Base-by-base conservation (phyloP, 1,140 invertebrate genomes). In the Marisa cornuarietis region DNA sequence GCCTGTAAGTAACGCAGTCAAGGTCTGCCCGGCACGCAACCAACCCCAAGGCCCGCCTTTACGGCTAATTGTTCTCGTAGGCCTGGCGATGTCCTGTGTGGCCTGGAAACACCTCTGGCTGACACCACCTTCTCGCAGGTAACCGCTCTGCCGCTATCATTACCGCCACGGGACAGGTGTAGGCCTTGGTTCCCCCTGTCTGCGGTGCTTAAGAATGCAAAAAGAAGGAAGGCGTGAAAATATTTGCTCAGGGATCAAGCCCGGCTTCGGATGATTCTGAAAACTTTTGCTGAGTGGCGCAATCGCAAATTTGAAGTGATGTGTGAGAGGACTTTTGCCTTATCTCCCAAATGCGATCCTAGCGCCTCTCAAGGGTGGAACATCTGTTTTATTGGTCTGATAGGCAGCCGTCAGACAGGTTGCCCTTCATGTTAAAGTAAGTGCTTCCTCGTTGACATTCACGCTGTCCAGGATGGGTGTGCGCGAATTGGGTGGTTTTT, bases 381-480 rank as follows among this genome's bases (percentile, higher is more conserved):
- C 65, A 68, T 68, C 65, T 68, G 65, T 68, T 68, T 68, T 68
- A 68, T 68, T 68, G 26, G 26, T 68, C n/a, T 68, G 65, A 68
- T 24, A 68, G 65, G 65, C 26, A 31, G 65, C 22, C 65, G 65
- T 31, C 13, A 68, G 26, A 68, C 22, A 68, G 65, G n/a, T 31
- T 68, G 65, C 65, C 26, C 65, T 68, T 68, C 13, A 68, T 31
- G 54, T 18, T 42, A 58, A 58, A 58, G 9, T 58, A 24, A 22
- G 10, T 31, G 22, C 65, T 68, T 68, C 65, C 65, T 68, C 26
- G 14, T 68, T 68, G 65, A 68, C 22, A 68, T 68, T n/a, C 54
- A 58, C 11, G 16, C 54, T 11, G 11, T 58, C 11, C 11, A 8
- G 54, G 54, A 58, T 58, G 16, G 54, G 16, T 58, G 54, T 42